These are phyloP conservation scores for Spongilla lacustris DNA, from an alignment of 37 sponge, comb jelly and placozoan species.

Conservation along the genomic window DNA sequence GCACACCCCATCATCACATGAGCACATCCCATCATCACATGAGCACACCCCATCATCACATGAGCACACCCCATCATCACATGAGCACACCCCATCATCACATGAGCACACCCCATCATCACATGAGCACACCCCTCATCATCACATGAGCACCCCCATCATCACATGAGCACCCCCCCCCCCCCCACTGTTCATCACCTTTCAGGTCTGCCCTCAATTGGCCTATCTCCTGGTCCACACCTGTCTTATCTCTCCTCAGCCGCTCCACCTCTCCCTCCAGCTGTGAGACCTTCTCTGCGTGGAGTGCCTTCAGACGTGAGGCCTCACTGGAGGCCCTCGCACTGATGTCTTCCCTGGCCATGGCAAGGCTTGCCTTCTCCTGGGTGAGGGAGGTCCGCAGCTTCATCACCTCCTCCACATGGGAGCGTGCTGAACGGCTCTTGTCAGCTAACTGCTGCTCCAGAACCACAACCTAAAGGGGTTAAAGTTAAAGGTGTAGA, in stretches of 20 bases:
- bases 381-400: slow-evolving; percentile 43
- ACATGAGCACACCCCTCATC: too few relatives aligned
- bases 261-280: slow-evolving; percentile 40
- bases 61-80: too few relatives aligned
- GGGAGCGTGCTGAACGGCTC: slow-evolving; percentile 27
- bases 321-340: slow-evolving; percentile 9
- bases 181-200: not conserved
- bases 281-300: slow-evolving; percentile 22
- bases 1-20: not conserved
- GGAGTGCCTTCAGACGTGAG: slow-evolving; percentile 9
- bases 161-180: not conserved
- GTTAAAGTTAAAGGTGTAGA: not conserved
- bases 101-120: not conserved
- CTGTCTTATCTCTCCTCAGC: slow-evolving; percentile 19
- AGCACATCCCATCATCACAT: too few relatives aligned
- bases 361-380: slow-evolving; percentile 37
- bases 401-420: slow-evolving; percentile 62
- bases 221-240: slow-evolving; percentile 2
- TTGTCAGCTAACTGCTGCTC: slow-evolving; percentile 73
- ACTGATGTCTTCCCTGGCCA: not conserved
- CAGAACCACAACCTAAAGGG: slow-evolving; percentile 49
- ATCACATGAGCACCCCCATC: not conserved
- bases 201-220: slow-evolving; percentile 11
- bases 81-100: not conserved
- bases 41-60: not conserved